Conservation (phyloP, 2,888 invertebrate species). For the Lasius platythorax region DNA sequence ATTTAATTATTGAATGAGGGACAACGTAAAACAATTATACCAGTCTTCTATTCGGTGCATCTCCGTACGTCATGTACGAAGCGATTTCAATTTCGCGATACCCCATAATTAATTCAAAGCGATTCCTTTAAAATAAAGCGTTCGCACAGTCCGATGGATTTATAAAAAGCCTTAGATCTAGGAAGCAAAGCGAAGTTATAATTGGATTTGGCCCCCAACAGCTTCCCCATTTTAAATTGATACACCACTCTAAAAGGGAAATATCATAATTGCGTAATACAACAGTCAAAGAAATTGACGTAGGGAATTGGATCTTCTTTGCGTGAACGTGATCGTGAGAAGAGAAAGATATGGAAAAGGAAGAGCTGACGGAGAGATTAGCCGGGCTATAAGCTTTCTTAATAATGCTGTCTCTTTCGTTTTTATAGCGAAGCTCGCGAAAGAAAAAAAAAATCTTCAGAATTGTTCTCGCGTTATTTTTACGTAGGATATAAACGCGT, state of each 20-base stretch:
- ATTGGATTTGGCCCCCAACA: slow-evolving; percentile 44
- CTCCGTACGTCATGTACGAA: too few species aligned
- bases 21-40: slow-evolving; percentile 2
- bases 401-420: neutral
- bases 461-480: slow-evolving; percentile 3
- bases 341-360: neutral
- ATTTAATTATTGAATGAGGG: neutral
- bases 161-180: slow-evolving; percentile 45
- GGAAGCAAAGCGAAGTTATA: slow-evolving; percentile 59
- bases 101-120: slow-evolving; percentile 57
- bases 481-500: neutral
- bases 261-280: neutral
- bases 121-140: slow-evolving; percentile 49
- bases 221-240: slow-evolving; percentile 34
- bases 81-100: slow-evolving; percentile 13
- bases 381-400: slow-evolving; percentile 31
- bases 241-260: slow-evolving; percentile 1
- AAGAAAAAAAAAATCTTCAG: neutral
- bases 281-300: neutral
- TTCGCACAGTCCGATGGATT: neutral
- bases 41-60: neutral
- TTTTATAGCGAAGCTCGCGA: slow-evolving; percentile 4
- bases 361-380: slow-evolving; percentile 36
- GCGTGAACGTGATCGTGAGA: neutral
- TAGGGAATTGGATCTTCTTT: slow-evolving; percentile 13